Evolutionary conservation across 1,140 invertebrate genomes (phyloP), one percentile per base, ranked within the genome.

Genomic region (Grapholita molesta): DNA sequence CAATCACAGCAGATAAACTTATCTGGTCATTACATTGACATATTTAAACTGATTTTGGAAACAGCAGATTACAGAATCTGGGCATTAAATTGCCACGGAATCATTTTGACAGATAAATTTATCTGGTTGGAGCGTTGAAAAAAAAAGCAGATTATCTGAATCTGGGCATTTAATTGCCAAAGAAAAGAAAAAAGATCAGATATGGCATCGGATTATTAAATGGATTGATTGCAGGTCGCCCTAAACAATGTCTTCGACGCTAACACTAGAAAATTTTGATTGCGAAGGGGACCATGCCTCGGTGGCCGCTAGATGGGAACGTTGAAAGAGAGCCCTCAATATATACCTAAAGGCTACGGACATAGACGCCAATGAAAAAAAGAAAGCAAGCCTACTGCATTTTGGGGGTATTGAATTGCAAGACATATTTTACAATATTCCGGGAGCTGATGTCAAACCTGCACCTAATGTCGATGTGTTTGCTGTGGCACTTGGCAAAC

Each of bases 381-480:
- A 73, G 69, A 71, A 61, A 67, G 75, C 76, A 7, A 64, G 52
- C 33, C 35, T 78, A 21, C 64, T 76, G n/a, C 74, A 79, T 71
- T 57, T 67, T 53, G 75, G 70, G 5, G 74, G 74, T 6, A 25
- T 75, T 12, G 66, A 64, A 21, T 38, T 77, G 11, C 71, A 74
- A 70, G 72, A 75, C 65, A 71, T 77, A 23, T 78, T 66, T 70
- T 78, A 72, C 48, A 79, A 75, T 67, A 57, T 76, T 23, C 76
- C 74, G 21, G 72, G 72, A 24, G 55, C 71, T 33, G 33, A 72
- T 66, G 0, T 57, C 9, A 55, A 53, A 24, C 7, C 1, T 21
- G 11, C 1, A 3, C 38, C 15, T 18, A 7, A 21, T 24, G 18
- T 3, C 7, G 52, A 55, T 6, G 52, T 55, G 0, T 55, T 55